Evolutionary conservation across 2,888 invertebrate genomes (phyloP), one percentile per base, ranked within the genome.

Genomic region (Tryphoninae sp.): DNA sequence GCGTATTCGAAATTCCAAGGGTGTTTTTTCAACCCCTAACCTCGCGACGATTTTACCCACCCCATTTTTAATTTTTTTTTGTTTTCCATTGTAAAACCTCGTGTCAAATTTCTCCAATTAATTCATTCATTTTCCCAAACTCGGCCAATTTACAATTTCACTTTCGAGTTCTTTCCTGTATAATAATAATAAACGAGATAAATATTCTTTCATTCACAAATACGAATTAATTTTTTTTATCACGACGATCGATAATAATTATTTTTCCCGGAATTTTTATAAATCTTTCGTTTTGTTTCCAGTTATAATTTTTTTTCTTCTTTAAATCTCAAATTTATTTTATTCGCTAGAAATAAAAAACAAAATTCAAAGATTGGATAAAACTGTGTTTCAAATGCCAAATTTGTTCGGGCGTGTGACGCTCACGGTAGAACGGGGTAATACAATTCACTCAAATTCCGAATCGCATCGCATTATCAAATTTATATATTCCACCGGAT

Each of bases 401-500:
- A 33, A 33, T 33, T 33, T 33, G 33, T 33, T 33, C 33, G 33
- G n/a, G 33, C 42, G 4, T 0, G 19, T 55, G 2, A 22, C 22
- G 6, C 13, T 13, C 19, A 13, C 53, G 42, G 33, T 33, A 11
- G 42, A 58, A 26, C n/a, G 19, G 45, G n/a, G 26, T 26, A 33
- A 51, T 59, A 16, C 13, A 55, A 74, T 74, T 53, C 73, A 74
- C 62, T 74, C 40, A 55, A 53, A 40, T 79, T 22, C 22, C 40
- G 62, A 26, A 69, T 79, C 26, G 23, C 49, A 40, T 40, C 22
- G 68, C 45, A 68, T 79, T 69, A 79, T 61, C 62, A 74, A 79
- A 79, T 61, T 73, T 65, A 73, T 73, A 40, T 72, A 72, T 65
- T 72, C 51, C 51, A 65, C n/a, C 13, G 64, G 33, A 67, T 78